These are phyloP conservation scores for Pangasius macronema DNA, from an alignment of 2,797 vertebrate species.

Conservation along the genomic window DNA sequence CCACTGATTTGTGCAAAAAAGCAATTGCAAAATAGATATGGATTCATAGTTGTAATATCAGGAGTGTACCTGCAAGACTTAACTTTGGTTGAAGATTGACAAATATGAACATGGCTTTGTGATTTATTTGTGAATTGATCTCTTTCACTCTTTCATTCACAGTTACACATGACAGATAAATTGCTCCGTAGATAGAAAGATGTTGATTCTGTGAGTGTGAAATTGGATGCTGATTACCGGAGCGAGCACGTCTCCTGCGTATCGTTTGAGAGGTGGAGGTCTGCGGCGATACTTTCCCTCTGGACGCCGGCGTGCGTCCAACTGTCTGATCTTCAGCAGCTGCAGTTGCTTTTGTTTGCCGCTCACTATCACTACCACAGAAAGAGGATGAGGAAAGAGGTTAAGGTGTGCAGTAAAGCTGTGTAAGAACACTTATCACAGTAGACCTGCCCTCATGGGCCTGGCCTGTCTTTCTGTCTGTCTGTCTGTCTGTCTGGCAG, in stretches of 20 bases:
- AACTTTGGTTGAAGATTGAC: neutral
- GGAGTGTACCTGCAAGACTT: too few relatives aligned
- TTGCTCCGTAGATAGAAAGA: neutral
- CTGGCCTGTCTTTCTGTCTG: neutral
- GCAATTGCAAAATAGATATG: neutral
- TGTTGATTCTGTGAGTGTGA: neutral
- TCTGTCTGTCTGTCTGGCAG: neutral
- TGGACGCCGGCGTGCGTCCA: slow-evolving; percentile 72
- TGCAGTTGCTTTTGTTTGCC: slow-evolving; percentile 74
- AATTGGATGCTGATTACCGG: slow-evolving; percentile 72
- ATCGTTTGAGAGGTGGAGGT: slow-evolving; percentile 71
- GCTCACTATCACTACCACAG: slow-evolving; percentile 67
- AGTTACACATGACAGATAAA: neutral
- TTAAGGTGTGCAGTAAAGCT: neutral
- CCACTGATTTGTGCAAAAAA: neutral
- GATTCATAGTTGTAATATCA: neutral
- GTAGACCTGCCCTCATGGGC: neutral
- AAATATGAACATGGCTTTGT: neutral
- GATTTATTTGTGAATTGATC: neutral
- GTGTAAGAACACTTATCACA: neutral
- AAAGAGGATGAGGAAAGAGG: neutral
- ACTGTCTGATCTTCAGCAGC: slow-evolving; percentile 71
- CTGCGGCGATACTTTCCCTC: slow-evolving; percentile 66
- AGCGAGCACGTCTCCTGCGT: slow-evolving; percentile 81
- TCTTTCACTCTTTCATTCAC: neutral